Evolutionary conservation across 2,888 invertebrate species (phyloP).

Genomic region (Diarsia rubi): DNA sequence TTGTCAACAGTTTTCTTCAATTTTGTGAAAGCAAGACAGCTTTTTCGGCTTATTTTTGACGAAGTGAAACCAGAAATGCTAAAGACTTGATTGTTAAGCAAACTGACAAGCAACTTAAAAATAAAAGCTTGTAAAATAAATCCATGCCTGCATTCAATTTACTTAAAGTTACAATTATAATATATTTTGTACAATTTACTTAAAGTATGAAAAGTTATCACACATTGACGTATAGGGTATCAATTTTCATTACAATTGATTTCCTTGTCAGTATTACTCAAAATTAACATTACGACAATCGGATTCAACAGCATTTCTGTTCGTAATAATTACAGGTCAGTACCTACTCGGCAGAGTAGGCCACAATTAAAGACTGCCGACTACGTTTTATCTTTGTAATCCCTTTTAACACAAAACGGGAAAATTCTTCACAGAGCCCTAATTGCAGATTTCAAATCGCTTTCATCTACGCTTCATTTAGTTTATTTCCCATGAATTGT

Average conservation of each 20-base stretch:
- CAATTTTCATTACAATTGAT: not conserved
- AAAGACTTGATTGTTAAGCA: not conserved
- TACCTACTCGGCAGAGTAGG: conserved; percentile 62
- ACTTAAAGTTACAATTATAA: too few relatives aligned
- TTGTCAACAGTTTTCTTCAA: conserved; percentile 16
- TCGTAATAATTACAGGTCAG: conserved; percentile 68
- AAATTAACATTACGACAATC: not conserved
- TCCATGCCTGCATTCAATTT: not conserved
- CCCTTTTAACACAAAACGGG: conserved; percentile 65
- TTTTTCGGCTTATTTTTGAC: not conserved
- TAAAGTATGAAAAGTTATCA: too few relatives aligned
- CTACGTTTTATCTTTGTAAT: conserved; percentile 70
- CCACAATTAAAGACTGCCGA: conserved; percentile 72
- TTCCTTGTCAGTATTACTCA: not conserved
- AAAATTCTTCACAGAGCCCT: conserved; percentile 65
- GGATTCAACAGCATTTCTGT: conserved; percentile 49
- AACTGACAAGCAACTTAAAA: not conserved
- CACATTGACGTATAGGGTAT: too few relatives aligned
- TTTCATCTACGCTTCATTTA: conserved; percentile 71
- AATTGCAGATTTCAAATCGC: conserved; percentile 69
- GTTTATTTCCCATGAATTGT: conserved; percentile 66
- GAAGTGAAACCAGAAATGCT: not conserved
- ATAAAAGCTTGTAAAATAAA: too few relatives aligned
- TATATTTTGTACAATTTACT: too few relatives aligned
- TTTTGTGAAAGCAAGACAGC: not conserved